Evolutionary conservation across 2,113 vertebrate species (phyloP).

Genomic region (Corythornis vintsioides): DNA sequence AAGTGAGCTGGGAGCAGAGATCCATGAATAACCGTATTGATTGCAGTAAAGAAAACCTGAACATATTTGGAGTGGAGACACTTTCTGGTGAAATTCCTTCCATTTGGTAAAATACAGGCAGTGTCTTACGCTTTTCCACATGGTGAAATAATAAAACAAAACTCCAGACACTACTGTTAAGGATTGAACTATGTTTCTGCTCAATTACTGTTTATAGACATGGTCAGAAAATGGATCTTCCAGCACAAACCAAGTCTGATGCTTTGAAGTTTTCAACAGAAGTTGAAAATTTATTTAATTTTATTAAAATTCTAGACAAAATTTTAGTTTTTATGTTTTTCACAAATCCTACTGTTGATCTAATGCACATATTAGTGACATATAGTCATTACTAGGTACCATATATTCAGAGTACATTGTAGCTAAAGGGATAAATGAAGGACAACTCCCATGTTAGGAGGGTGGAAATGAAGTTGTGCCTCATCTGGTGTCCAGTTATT

Average conservation of each 20-base stretch:
- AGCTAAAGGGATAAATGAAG: background rate
- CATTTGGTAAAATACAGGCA: background rate
- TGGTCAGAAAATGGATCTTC: background rate
- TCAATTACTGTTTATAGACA: background rate
- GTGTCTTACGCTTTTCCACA: constrained; percentile 5
- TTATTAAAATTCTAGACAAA: background rate
- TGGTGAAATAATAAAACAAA: constrained; percentile 1
- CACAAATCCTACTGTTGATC: background rate
- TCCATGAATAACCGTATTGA: constrained; percentile 50
- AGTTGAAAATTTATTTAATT: background rate
- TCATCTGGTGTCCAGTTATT: background rate
- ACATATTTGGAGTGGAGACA: background rate
- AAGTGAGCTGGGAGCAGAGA: background rate
- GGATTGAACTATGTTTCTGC: background rate
- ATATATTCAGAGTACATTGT: background rate
- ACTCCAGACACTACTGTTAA: background rate
- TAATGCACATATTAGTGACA: background rate
- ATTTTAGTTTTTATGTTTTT: background rate
- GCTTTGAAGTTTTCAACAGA: background rate
- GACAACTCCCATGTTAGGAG: background rate
- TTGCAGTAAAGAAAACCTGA: constrained; percentile 31
- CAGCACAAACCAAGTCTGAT: background rate
- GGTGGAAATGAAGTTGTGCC: background rate
- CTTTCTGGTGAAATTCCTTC: constrained; percentile 13
- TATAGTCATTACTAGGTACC: too few species aligned